Base-by-base conservation (phyloP, 2,113 vertebrate species). In the Albula goreensis region DNA sequence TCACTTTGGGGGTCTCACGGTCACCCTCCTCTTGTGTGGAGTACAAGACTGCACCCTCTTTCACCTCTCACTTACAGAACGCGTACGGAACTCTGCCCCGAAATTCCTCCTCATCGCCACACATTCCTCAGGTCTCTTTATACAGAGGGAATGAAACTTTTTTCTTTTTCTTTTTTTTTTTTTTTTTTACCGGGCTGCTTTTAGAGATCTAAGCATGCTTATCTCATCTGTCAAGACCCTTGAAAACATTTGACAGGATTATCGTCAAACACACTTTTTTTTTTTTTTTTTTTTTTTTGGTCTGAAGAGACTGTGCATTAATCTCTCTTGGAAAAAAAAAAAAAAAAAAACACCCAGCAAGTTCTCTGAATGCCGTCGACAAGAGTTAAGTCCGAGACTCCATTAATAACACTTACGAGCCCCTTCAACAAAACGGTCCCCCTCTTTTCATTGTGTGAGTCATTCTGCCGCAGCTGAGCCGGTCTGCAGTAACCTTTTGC, bases 351-450 rank as follows among this genome's bases (percentile, higher is more conserved):
- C 49, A 8, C 56, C 70, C 70, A 74, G 70, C 4, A 74, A 25
- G 48, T n/a, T 22, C 41, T 31, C 41, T 31, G 12, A 78, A 50
- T 78, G 86, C 86, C 83, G 87, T 31, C 53, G 70, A 86, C 50
- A 11, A 0, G 22, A 86, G 57, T 3, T 41, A 11, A 1, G 87
- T 66, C 85, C 77, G 53, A 88, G 77, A 87, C 80, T 56, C 84
- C 51, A 78, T 83, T 83, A 86, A 89, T 89, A 91, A 87, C 87
- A 87, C 78, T 82, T 85, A 88, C 83, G 82, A 79, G 80, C 87
- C 82, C 87, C 86, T 78, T 91, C 87, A 88, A 81, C 90, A 88
- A 60, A 74, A 80, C 49, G 66, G 57, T 74, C 78, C 52, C 78
- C 17, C 51, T 89, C 86, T 41, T 41, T 41, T 89, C 85, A 88